Evolutionary conservation across 2,888 invertebrate genomes (phyloP).

Genomic region (Harmothoe impar): DNA sequence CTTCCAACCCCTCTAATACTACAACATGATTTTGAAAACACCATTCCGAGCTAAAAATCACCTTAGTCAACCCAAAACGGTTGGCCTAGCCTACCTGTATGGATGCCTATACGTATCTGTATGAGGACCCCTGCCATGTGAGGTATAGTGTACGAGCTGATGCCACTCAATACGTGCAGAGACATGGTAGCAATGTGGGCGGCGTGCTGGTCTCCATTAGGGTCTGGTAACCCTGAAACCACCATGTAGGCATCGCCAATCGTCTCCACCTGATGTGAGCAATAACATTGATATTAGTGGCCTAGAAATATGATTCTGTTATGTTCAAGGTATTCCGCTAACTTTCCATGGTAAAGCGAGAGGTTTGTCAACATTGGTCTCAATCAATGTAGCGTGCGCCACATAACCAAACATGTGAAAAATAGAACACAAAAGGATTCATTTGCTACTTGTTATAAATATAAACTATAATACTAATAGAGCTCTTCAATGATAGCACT

Average conservation of each 20-base stretch:
- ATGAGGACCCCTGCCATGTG: slow-evolving; percentile 77
- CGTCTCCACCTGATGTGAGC: slow-evolving; percentile 67
- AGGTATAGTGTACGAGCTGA: slow-evolving; percentile 75
- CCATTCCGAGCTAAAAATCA: too few species aligned
- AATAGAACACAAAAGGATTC: not conserved
- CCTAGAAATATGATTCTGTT: too few species aligned
- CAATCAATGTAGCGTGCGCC: not conserved
- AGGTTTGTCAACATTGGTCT: not conserved
- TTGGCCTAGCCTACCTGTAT: slow-evolving; percentile 76
- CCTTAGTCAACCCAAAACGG: too few species aligned
- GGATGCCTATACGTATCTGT: slow-evolving; percentile 78
- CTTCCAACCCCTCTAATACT: too few species aligned
- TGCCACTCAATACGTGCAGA: slow-evolving; percentile 66
- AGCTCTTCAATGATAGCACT: too few species aligned
- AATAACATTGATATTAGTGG: slow-evolving; percentile 63
- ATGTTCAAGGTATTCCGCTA: not conserved
- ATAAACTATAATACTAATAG: too few species aligned
- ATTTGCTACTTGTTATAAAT: not conserved
- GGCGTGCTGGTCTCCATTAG: slow-evolving; percentile 65
- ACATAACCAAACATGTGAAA: not conserved
- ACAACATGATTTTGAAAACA: too few species aligned
- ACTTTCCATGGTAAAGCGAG: not conserved
- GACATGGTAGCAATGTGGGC: slow-evolving; percentile 67
- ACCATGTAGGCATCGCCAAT: too few species aligned
- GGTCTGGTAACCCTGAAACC: slow-evolving; percentile 66